These are phyloP conservation scores for Cirrhinus mrigala DNA, from an alignment of 2,797 vertebrate species.

Conservation along the genomic window DNA sequence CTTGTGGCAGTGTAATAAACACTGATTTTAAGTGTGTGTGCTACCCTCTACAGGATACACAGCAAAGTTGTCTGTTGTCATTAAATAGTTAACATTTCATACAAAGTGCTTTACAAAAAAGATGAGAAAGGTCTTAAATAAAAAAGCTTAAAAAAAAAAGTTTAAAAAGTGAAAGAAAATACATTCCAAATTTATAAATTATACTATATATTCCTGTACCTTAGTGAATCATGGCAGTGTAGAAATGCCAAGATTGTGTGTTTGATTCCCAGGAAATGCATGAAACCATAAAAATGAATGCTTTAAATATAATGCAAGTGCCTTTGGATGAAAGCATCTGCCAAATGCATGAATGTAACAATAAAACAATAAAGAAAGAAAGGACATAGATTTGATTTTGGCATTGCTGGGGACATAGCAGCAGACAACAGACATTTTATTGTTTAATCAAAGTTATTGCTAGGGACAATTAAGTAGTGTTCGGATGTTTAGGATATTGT, in stretches of 20 bases:
- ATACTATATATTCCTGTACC: background rate
- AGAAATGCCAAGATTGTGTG: background rate
- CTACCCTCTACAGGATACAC: background rate
- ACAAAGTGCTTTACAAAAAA: background rate
- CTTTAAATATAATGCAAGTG: background rate
- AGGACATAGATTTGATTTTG: too few species aligned
- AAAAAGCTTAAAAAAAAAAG: too few species aligned
- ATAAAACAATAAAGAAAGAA: background rate
- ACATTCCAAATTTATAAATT: too few species aligned
- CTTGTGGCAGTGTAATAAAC: too few species aligned
- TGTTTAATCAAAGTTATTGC: too few species aligned
- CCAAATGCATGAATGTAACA: background rate
- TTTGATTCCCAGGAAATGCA: background rate
- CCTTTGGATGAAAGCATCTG: background rate
- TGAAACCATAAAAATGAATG: background rate
- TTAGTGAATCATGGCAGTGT: background rate
- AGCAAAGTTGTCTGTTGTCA: background rate
- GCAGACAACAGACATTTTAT: too few species aligned
- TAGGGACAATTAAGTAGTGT: too few species aligned
- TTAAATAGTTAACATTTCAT: background rate
- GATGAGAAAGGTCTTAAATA: background rate
- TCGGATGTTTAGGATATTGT: too few species aligned
- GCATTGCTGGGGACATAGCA: too few species aligned
- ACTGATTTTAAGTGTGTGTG: too few species aligned
- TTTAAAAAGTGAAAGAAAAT: too few species aligned